Base-by-base conservation (phyloP, 2,888 invertebrate species). In the Ennomos erosarius region DNA sequence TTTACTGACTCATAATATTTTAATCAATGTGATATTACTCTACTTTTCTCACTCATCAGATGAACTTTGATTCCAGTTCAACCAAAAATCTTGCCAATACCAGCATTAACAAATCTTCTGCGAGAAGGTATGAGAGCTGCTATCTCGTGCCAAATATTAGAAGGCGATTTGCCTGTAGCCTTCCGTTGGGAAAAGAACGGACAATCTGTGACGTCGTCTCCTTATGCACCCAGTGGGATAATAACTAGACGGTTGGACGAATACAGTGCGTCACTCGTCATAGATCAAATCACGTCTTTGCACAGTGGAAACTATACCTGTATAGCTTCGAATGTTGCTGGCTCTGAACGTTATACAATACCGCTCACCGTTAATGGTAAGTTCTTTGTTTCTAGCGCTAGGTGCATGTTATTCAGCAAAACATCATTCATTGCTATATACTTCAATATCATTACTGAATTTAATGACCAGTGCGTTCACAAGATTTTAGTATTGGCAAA, bases 241-340 rank as follows among this genome's bases (percentile, higher is more conserved):
- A 85, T 89, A 59, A 90, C 90, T 4, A 74, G 90, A 51, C 93
- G 96, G 55, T 93, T 96, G 82, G 97, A 98, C 82, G 97, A 97
- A 80, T 98, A 97, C 85, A 96, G 97, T 47, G 96, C 97, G 40
- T 96, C 96, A 49, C 93, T 98, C 70, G 96, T 97, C 73, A 97
- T 98, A 74, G 97, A 98, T 79, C 95, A 96, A 82, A 96, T 98
- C 64, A 95, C 95, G 55, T 97, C 97, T 35, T 94, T 95, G 51
- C 97, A 98, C 83, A 97, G 96, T 74, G 98, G 98, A 77, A 98
- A 97, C 88, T 97, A 97, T 82, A 97, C 97, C n/a, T 98, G 98
- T 85, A 95, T 97, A 53, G 97, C 97, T n/a, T 95, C 95, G 48
- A 98, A 98, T 88, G 94, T 97, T 26, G 98, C 98, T 10, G 97